phyloP scores from a whole-genome alignment of 2,888 invertebrate species.

The Eilema sororculum region DNA sequence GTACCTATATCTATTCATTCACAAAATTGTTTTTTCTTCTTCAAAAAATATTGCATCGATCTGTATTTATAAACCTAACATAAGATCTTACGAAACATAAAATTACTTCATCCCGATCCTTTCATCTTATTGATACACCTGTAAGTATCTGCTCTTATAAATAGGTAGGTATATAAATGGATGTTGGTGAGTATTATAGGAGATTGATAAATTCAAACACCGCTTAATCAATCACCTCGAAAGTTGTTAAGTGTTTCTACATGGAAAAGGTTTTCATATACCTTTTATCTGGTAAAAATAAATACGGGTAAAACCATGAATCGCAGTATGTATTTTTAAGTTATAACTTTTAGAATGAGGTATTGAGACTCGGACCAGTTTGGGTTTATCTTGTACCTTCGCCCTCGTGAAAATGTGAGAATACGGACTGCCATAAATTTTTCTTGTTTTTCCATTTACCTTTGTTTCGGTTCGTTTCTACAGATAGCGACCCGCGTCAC shows the following conservation, averaged over 20 bases:
- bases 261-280: not conserved
- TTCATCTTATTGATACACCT: not conserved
- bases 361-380: conserved; percentile 53
- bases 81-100: conserved; percentile 38
- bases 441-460: conserved; percentile 68
- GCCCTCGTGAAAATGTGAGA: conserved; percentile 61
- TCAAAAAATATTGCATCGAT: conserved; percentile 55
- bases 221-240: not conserved
- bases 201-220: not conserved
- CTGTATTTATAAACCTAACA: conserved; percentile 44
- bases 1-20: conserved; percentile 48
- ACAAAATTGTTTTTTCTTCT: conserved; percentile 62
- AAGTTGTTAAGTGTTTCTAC: not conserved
- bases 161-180: not conserved
- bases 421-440: conserved; percentile 69
- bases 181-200: not conserved
- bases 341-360: conserved; percentile 54
- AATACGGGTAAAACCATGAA: not conserved
- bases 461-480: conserved; percentile 61
- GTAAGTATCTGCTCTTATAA: not conserved
- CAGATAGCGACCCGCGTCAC: conserved; percentile 63
- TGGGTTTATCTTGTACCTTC: conserved; percentile 56
- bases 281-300: not conserved
- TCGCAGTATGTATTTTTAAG: conserved; percentile 41
- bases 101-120: not conserved